Evolutionary conservation across 2,888 invertebrate genomes (phyloP).

Genomic region (Hipparchia sbordonii): DNA sequence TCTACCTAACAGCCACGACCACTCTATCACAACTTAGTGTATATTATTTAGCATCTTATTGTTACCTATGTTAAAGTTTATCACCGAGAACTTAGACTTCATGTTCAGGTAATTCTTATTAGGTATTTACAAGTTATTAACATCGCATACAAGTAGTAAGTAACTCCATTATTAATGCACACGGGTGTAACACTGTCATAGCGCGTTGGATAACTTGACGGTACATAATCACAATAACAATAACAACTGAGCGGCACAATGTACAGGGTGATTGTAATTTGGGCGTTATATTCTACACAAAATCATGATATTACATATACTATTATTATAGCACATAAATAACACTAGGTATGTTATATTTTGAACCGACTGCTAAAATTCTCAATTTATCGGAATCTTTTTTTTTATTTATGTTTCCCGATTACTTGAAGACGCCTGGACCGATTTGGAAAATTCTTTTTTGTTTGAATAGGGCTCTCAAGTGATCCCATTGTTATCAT

Average conservation of each 20-base stretch:
- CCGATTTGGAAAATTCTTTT: no score
- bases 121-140: conserved; percentile 49
- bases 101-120: not conserved
- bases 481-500: no score
- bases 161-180: conserved; percentile 65
- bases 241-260: conserved; percentile 47
- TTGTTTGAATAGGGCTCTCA: no score
- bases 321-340: no score
- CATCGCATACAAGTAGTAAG: conserved; percentile 46
- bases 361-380: no score
- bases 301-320: not conserved
- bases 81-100: not conserved
- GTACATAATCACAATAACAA: conserved; percentile 68
- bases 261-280: conserved; percentile 51
- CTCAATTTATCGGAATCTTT: no score
- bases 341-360: no score
- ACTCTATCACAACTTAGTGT: no score
- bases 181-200: conserved; percentile 60
- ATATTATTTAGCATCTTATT: no score
- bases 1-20: not conserved
- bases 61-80: not conserved
- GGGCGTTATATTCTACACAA: not conserved
- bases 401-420: no score
- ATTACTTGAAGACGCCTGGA: no score
- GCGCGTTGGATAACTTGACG: conserved; percentile 55